Percentiles rank a stretch among this genome's conserved stretches.
phyloP scores from a whole-genome alignment of 2,888 invertebrate species.

The Cataglyphis livida region DNA sequence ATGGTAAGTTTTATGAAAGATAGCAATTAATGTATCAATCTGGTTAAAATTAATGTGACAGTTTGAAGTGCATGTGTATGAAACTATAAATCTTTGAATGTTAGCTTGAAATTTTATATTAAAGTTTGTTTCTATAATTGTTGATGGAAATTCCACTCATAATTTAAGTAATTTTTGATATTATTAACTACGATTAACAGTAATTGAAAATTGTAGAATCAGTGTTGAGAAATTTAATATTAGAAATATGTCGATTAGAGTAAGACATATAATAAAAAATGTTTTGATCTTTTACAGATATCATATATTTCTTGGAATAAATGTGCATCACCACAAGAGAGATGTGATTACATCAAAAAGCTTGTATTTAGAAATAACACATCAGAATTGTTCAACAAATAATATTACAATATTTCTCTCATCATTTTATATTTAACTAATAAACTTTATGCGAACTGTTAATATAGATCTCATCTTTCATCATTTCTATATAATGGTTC shows the following conservation, averaged over 20 bases:
- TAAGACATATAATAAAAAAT: neutral
- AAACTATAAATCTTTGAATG: neutral
- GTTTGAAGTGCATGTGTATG: slow-evolving; percentile 1
- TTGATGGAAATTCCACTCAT: neutral
- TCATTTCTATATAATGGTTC: neutral
- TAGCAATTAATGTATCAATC: neutral
- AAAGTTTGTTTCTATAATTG: neutral
- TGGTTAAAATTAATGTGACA: neutral
- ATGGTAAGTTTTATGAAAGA: slow-evolving; percentile 58
- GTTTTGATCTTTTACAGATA: slow-evolving; percentile 27
- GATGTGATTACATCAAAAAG: slow-evolving; percentile 4
- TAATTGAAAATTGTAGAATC: neutral
- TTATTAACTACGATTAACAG: neutral
- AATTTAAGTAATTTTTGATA: neutral
- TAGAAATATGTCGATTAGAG: neutral
- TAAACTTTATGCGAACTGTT: neutral
- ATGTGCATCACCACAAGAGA: slow-evolving; percentile 49
- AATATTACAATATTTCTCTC: neutral
- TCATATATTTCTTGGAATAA: slow-evolving; percentile 77
- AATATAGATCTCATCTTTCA: neutral
- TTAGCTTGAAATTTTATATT: neutral
- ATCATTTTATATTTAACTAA: neutral
- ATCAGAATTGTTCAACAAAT: neutral
- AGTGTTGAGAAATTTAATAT: neutral
- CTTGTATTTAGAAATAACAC: slow-evolving; percentile 21